Conservation (phyloP, 1,140 invertebrate species). For the Nephila pilipes region DNA sequence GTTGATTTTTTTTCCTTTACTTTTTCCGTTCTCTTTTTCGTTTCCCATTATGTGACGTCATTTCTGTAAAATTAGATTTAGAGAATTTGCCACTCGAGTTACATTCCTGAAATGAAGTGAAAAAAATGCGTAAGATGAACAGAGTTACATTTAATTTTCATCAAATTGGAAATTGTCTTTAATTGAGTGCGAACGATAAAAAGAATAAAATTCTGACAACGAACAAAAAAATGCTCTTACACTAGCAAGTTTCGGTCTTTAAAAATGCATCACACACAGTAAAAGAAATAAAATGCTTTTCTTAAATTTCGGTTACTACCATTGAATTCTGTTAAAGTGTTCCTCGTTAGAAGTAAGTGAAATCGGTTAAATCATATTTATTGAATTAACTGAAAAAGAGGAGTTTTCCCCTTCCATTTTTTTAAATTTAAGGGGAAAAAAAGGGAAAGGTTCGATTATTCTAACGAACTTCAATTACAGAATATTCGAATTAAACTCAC, state of each 20-base stretch:
- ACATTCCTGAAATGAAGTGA: not conserved
- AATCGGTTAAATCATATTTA: not conserved
- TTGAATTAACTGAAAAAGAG: not conserved
- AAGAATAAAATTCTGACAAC: not conserved
- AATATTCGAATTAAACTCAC: too few species aligned
- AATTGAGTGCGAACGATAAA: not conserved
- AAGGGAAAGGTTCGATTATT: too few species aligned
- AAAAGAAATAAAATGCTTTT: not conserved
- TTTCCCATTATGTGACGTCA: slow-evolving; percentile 22
- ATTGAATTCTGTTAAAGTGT: not conserved
- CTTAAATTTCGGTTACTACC: not conserved
- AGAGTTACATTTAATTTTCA: slow-evolving; percentile 39
- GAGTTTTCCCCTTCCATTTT: too few species aligned
- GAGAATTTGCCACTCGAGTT: not conserved
- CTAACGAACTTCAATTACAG: too few species aligned
- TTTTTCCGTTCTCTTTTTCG: not conserved
- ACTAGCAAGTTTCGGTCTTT: not conserved
- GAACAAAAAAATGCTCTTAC: not conserved
- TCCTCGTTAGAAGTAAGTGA: not conserved
- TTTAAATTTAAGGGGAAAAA: too few species aligned
- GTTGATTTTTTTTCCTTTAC: not conserved
- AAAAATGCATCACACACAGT: not conserved
- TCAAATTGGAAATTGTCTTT: slow-evolving; percentile 22
- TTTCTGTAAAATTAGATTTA: slow-evolving; percentile 51
- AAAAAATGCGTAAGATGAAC: not conserved